A percentile compares a stretch with the other conserved stretches of the same genome.
These are phyloP conservation scores for Caradrina clavipalpis DNA, from an alignment of 2,888 invertebrate species.

Conservation along the genomic window DNA sequence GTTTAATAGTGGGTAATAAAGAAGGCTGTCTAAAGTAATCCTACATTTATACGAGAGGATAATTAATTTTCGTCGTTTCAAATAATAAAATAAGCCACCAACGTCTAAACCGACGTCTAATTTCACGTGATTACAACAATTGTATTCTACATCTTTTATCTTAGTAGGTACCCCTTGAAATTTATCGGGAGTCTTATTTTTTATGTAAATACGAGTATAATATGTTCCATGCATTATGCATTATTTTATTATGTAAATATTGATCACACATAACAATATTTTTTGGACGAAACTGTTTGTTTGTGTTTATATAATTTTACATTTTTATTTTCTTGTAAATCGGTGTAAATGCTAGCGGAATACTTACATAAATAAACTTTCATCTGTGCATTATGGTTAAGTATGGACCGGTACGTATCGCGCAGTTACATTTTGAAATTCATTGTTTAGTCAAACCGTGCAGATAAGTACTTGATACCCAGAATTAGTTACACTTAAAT, in stretches of 20 bases:
- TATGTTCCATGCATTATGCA: too few species aligned
- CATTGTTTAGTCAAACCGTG: slow-evolving; percentile 19
- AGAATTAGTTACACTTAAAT: slow-evolving; percentile 67
- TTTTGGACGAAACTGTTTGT: not conserved
- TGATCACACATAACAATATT: not conserved
- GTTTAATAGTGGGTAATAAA: slow-evolving; percentile 42
- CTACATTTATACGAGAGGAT: not conserved
- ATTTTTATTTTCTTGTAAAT: not conserved
- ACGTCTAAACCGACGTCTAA: not conserved
- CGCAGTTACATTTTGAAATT: slow-evolving; percentile 11
- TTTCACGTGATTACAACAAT: not conserved
- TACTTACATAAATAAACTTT: not conserved
- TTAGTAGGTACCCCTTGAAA: not conserved
- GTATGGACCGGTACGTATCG: not conserved
- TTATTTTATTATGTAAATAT: not conserved
- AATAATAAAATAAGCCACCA: not conserved
- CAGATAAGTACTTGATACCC: slow-evolving; percentile 42
- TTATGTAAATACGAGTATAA: too few species aligned
- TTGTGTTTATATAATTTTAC: not conserved
- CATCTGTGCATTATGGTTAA: not conserved
- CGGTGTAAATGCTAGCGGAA: not conserved
- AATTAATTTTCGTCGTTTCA: slow-evolving; percentile 7
- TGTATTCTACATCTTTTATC: not conserved
- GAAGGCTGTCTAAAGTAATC: slow-evolving; percentile 19
- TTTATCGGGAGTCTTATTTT: too few species aligned